Base-by-base conservation (phyloP, 2,797 vertebrate genomes). In the Podarcis lilfordi region DNA sequence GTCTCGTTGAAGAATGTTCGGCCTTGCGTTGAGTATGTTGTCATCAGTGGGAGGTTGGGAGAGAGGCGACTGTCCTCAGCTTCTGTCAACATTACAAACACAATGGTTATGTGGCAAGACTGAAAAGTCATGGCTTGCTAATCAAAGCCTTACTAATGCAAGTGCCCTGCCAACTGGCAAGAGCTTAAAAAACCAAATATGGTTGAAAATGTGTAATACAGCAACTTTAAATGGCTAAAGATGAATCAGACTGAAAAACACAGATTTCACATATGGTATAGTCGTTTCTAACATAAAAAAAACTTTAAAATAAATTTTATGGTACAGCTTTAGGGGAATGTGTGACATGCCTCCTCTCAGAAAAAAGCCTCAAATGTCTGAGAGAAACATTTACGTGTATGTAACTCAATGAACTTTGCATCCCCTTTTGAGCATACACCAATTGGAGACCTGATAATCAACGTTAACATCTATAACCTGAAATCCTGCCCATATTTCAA, bases 11-110 rank as follows among this genome's bases (percentile, higher is more conserved):
- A 96, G 91, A 96, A 87, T 66, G 94, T 95, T 40, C 93, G 96
- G 69, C 95, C 95, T 87, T 90, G 94, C 43, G 89, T 93, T 74
- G 96, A 89, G 77, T 76, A 86, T 23, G 85, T 95, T 5, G 94
- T 96, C 91, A 98, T 87, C 79, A 98, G 93, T 1, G 96, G 95
- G 79, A 98, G 96, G 45, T 95, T 94, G 69, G 98, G 98, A 92
- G 98, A 98, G 76, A 98, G 91, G 10, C 91, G 96, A 90, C 96
- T 98, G 91, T 98, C 97, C 94, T 97, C 98, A 91, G 97, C 94
- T 29, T 96, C 98, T 99, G 93, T 32, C 90, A 93, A 95, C 85
- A 92, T 90, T 43, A 90, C 93, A 74, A 89, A 93, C 3, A 88
- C 10, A 87, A 91, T 76, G 89, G 43, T 81, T 40, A 71, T 89